Conservation (phyloP, 2,797 vertebrate genomes). For the Poecilia velifera region DNA sequence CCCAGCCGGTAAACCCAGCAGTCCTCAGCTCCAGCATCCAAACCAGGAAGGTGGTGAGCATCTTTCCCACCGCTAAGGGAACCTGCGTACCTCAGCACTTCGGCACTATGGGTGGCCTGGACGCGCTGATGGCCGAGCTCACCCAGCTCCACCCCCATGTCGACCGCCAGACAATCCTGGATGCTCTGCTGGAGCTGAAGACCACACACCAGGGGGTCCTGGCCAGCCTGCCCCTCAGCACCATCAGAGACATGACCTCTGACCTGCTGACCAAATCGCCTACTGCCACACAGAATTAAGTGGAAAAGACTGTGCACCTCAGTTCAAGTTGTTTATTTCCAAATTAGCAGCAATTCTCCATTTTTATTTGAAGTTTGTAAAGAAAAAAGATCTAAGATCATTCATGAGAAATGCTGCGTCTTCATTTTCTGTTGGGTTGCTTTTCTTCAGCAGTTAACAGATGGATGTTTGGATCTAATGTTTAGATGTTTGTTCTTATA, state of each 20-base stretch:
- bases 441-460: not conserved
- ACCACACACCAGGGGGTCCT: conserved; percentile 54
- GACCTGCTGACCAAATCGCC: conserved; percentile 56
- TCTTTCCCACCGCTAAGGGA: conserved; percentile 53
- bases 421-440: not conserved
- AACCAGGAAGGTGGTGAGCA: conserved; percentile 42
- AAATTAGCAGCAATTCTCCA: not conserved
- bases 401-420: not conserved
- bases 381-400: not conserved
- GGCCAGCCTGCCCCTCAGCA: conserved; percentile 60
- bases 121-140: conserved; percentile 70
- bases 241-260: conserved; percentile 74
- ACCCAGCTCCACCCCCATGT: conserved; percentile 58
- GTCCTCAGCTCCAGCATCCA: conserved; percentile 28
- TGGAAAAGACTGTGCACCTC: not conserved
- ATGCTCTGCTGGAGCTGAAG: conserved; percentile 67
- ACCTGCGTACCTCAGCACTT: conserved; percentile 67
- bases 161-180: conserved; percentile 55
- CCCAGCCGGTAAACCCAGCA: not conserved
- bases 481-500: not conserved
- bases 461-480: not conserved
- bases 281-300: not conserved
- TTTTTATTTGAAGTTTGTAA: not conserved
- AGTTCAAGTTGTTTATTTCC: not conserved
- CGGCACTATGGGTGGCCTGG: conserved; percentile 70